These are phyloP conservation scores for Melanerpes aurifrons DNA, from an alignment of 2,113 vertebrate genomes.

Conservation along the genomic window DNA sequence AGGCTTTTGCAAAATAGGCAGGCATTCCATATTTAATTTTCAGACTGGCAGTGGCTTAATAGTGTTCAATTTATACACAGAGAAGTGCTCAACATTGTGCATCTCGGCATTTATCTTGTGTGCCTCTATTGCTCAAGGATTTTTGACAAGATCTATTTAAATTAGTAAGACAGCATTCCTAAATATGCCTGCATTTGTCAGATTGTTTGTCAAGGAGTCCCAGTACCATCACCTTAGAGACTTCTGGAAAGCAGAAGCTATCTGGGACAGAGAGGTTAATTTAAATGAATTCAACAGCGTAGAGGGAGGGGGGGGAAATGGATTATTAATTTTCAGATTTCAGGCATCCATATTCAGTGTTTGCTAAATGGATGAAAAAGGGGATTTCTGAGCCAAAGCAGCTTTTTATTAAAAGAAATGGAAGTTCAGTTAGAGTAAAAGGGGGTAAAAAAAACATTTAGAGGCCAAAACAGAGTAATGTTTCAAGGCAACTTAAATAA, in stretches of 20 bases:
- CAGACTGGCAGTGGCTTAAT: conserved; percentile 22
- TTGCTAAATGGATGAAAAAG: neutral
- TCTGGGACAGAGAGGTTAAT: neutral
- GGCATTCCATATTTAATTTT: conserved; percentile 17
- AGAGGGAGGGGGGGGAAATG: neutral
- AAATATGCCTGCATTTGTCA: neutral
- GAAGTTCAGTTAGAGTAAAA: neutral
- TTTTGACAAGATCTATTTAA: neutral
- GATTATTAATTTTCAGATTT: neutral
- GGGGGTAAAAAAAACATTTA: neutral
- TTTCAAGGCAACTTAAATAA: neutral
- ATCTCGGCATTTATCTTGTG: neutral
- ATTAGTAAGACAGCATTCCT: neutral
- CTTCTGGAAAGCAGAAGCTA: neutral
- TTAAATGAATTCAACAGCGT: neutral
- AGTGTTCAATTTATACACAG: neutral
- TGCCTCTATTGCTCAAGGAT: neutral
- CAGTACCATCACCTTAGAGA: neutral
- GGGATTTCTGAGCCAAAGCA: neutral
- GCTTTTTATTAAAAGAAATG: neutral
- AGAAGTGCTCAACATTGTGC: neutral
- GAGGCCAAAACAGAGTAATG: neutral
- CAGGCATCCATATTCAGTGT: neutral
- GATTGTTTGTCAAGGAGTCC: neutral
- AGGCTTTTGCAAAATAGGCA: conserved; percentile 17